Evolutionary conservation across 2,888 invertebrate species (phyloP), one percentile per base, ranked within the genome.

Genomic region (Drosophila suboccidentalis): DNA sequence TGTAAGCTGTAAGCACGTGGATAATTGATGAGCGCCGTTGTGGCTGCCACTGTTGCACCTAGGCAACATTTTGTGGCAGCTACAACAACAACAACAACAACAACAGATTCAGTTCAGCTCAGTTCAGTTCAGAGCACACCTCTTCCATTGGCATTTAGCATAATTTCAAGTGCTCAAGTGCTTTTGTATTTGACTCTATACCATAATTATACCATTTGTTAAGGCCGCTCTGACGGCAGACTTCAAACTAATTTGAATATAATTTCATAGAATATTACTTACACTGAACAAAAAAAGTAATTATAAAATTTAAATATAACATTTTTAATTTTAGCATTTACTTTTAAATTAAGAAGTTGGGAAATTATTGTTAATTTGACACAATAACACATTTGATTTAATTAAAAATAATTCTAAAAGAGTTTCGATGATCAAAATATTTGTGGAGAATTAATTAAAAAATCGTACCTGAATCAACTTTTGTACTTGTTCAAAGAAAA

Each of bases 171-270:
- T 78, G 46, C 39, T 49, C 50, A 44, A 66, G 63, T 68, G 82
- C 75, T 66, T 58, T 62, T 71, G 74, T 59, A 63, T 51, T 39
- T 38, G 38, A 68, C 54, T 71, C 69, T 69, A 75, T 75, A 47
- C 80, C 70, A 76, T 86, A 88, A 86, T 85, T 85, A 85, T 81
- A 65, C 60, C 78, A 82, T 82, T 85, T 87, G 84, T 80, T 75
- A 51, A 55, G 60, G 60, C 54, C 54, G 66, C 61, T 41, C 6
- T 58, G 80, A 64, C 79, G 87, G 73, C 81, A 71, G 77, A 86
- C 81, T 75, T 83, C 77, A 83, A 83, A 86, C 87, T 89, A 89
- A 86, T 86, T 86, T 89, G 89, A 86, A 86, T 86, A 89, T 89
- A 89, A 86, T 89, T 89, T 87, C 80, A 86, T 82, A 88, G 72